Evolutionary conservation across 2,113 vertebrate species (phyloP).

Genomic region (Podocnemis expansa): DNA sequence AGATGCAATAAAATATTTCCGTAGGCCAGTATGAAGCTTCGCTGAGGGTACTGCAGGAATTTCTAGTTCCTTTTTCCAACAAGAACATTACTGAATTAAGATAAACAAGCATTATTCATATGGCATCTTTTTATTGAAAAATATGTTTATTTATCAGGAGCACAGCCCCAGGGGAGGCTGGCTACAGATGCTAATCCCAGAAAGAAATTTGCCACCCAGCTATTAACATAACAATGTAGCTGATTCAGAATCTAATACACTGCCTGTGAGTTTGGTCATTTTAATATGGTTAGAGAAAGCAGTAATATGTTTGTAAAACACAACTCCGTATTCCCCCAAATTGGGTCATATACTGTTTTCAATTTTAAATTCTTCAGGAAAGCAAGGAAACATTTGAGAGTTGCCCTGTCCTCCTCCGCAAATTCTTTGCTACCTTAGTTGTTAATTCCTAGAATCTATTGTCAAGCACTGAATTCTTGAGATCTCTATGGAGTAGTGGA

Average conservation of each 20-base stretch:
- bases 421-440: constrained; percentile 33
- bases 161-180: rapidly evolving
- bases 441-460: constrained; percentile 22
- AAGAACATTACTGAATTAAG: neutral
- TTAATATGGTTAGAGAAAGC: neutral
- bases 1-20: neutral
- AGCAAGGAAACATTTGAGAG: neutral
- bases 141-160: neutral
- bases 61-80: neutral
- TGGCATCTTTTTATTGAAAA: neutral
- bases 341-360: neutral
- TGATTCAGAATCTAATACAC: neutral
- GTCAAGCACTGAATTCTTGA: neutral
- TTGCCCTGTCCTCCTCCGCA: neutral
- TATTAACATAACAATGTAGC: rapidly evolving
- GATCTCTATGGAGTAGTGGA: constrained; percentile 12
- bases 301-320: neutral
- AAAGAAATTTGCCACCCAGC: neutral
- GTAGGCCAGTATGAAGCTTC: neutral
- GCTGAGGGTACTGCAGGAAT: neutral
- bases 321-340: neutral
- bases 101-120: neutral
- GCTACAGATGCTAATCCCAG: neutral
- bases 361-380: neutral
- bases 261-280: neutral